A percentile compares a stretch with the other conserved stretches of the same genome.
These are phyloP conservation scores for Hydraecia micacea DNA, from an alignment of 2,888 invertebrate genomes.

Conservation along the genomic window DNA sequence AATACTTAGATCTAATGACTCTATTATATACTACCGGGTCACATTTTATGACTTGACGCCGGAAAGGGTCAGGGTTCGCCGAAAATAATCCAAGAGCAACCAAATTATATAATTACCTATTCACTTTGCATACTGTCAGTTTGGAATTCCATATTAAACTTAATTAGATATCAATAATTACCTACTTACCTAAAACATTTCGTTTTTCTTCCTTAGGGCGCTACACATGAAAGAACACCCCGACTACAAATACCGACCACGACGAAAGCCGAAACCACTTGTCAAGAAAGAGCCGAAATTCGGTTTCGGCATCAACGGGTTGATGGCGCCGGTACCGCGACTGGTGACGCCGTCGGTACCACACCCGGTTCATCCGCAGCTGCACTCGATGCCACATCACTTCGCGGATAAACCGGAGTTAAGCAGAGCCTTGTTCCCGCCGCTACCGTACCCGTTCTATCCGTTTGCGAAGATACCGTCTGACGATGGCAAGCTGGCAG, in stretches of 20 bases:
- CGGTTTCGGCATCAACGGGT: conserved; percentile 92
- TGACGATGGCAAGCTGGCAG: conserved; percentile 91
- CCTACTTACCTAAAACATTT: not conserved
- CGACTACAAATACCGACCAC: conserved; percentile 97
- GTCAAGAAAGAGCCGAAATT: conserved; percentile 95
- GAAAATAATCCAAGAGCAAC: not conserved
- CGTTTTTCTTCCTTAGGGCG: conserved; percentile 90
- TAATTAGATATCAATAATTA: not conserved
- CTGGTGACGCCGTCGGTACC: conserved; percentile 84
- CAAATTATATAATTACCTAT: not conserved
- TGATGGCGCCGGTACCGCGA: conserved; percentile 91
- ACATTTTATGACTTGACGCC: not conserved
- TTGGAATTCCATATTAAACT: not conserved
- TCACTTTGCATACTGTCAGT: not conserved
- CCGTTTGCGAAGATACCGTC: conserved; percentile 91
- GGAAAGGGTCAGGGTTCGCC: not conserved
- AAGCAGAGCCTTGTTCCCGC: conserved; percentile 92
- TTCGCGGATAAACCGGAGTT: conserved; percentile 92
- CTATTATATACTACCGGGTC: not conserved
- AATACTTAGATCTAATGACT: not conserved
- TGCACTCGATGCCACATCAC: conserved; percentile 86
- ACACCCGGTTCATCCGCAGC: conserved; percentile 83
- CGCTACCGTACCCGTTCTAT: conserved; percentile 93
- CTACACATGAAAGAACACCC: conserved; percentile 98
- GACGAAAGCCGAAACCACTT: conserved; percentile 96